These are phyloP conservation scores for Aspidiotus rigidus DNA, from an alignment of 2,888 invertebrate genomes.

Conservation along the genomic window DNA sequence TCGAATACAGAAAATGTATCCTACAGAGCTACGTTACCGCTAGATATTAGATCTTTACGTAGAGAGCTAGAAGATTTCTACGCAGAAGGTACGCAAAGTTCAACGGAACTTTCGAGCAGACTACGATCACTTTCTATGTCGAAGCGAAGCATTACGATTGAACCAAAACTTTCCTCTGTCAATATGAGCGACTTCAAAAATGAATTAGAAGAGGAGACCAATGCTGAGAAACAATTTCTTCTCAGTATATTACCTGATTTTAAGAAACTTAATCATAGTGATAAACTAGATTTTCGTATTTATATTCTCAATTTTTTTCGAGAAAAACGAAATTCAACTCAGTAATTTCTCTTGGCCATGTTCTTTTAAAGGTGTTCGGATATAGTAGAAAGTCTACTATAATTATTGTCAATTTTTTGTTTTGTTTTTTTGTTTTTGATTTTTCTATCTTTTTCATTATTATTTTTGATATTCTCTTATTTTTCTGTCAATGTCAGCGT, in stretches of 20 bases:
- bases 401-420: no score
- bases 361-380: no score
- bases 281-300: neutral
- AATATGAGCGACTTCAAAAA: neutral
- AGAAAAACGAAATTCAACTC: neutral
- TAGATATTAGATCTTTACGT: conserved; percentile 72
- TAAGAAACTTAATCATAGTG: neutral
- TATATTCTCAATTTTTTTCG: neutral
- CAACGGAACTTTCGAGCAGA: conserved; percentile 29
- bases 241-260: neutral
- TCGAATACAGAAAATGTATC: conserved; percentile 1
- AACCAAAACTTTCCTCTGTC: conserved; percentile 8
- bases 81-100: conserved; percentile 45
- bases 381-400: no score
- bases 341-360: no score
- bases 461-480: no score
- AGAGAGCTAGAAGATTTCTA: conserved; percentile 69
- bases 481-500: no score
- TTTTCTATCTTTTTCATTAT: no score
- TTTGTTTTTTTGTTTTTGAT: no score
- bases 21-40: conserved; percentile 53
- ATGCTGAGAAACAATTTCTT: neutral
- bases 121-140: conserved; percentile 18
- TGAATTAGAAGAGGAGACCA: neutral
- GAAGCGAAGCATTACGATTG: conserved; percentile 20